Conservation (phyloP, 2,888 invertebrate genomes). For the Drosophila limbata region DNA sequence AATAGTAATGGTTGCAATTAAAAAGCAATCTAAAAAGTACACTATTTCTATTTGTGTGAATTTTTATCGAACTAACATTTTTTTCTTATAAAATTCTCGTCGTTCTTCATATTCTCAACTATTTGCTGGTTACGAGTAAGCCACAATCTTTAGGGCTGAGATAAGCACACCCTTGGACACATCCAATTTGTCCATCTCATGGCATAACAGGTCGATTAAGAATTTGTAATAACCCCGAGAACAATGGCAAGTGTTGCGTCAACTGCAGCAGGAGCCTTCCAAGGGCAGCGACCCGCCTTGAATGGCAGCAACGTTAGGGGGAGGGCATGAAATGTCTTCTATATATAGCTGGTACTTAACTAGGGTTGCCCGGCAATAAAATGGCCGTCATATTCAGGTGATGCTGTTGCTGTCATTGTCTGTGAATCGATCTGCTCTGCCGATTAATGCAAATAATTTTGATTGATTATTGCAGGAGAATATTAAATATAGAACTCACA, state of each 20-base stretch:
- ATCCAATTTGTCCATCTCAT: conserved; percentile 53
- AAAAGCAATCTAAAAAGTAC: too few species aligned
- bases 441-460: conserved; percentile 41
- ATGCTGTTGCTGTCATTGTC: conserved; percentile 30
- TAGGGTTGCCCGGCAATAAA: conserved; percentile 42
- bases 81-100: background rate
- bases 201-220: conserved; percentile 41
- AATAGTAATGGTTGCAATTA: too few species aligned
- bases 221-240: conserved; percentile 67
- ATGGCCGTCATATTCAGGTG: conserved; percentile 66
- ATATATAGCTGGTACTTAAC: conserved; percentile 40
- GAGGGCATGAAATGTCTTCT: conserved; percentile 20
- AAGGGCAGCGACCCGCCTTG: conserved; percentile 24
- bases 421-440: conserved; percentile 24
- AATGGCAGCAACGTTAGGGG: conserved; percentile 1
- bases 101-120: too few species aligned
- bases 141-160: conserved; percentile 13
- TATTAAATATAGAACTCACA: conserved; percentile 29
- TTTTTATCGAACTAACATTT: background rate
- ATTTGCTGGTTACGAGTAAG: background rate
- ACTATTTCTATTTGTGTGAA: too few species aligned
- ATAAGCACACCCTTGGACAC: conserved; percentile 31
- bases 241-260: conserved; percentile 51
- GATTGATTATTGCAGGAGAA: conserved; percentile 61
- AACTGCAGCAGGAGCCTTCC: conserved; percentile 22